Evolutionary conservation across 2,888 invertebrate species (phyloP), one percentile per base, ranked within the genome.

Genomic region (Germaria angustata): DNA sequence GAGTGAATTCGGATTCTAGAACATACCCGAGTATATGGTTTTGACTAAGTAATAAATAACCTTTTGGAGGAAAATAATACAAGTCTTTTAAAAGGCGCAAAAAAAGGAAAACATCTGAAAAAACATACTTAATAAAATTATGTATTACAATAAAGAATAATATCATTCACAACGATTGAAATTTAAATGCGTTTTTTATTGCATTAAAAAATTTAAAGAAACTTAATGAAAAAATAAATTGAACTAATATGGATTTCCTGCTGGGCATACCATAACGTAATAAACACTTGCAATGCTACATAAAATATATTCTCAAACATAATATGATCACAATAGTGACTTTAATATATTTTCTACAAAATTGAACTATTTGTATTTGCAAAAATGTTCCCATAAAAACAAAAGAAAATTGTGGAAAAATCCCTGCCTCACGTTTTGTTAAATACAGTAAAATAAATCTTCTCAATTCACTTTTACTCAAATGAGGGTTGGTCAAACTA

Each of bases 101-200:
- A 53, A 13, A 28, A 61, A 44, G 46, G 36, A 73, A 73, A 34
- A 41, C 72, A 73, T 71, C 44, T 69, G 73, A 69, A 75, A n/a
- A 69, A 76, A 82, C 53, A 66, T 76, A 82, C 82, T 82, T 79
- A 76, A 79, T 82, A 55, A 79, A 82, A 82, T 79, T 82, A 82
- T 82, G 82, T 82, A 82, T 76, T 76, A 79, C 75, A 82, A 82
- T 82, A 82, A 82, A 82, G 75, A 59, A 82, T 72, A 82, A 71
- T 76, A 79, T 79, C 82, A 82, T 76, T 82, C 75, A 82, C 82
- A 82, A 82, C 82, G 82, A 82, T 82, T 82, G 82, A 82, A 79
- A 71, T 72, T 66, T 41, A 46, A 39, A 24, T 41, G 20, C n/a
- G 41, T 57, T 72, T 72, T 71, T 46, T 49, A 49, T 65, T 72